Evolutionary conservation across 2,888 invertebrate genomes (phyloP), one percentile per base, ranked within the genome.

Genomic region (Pollenia angustigena): DNA sequence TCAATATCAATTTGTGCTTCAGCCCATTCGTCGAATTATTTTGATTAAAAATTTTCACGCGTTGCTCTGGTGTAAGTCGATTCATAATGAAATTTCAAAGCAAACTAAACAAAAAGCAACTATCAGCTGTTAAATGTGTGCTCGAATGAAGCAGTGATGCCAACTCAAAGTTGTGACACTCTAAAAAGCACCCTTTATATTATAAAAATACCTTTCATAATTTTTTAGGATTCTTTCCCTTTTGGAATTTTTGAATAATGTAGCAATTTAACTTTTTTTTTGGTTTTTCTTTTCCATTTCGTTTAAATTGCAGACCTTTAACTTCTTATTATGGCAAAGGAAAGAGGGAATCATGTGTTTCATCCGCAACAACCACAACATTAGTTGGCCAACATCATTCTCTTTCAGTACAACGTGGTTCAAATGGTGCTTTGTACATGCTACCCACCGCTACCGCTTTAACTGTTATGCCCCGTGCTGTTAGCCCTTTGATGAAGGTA

Each of bases 361-460:
- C 97, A 79, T 97, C 97, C 93, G 95, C 96, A 79, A 97, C 97
- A 54, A 97, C 97, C 81, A 97, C 97, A 14, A 97, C 97, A 7
- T 94, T 96, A 88, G 95, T 97, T 89, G 94, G 94, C 40, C 93
- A 92, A 60, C 91, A 92, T 87, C 90, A 89, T 88, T 92, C 89
- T 76, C 91, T 90, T 88, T 90, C 88, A 74, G 90, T 90, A 89
- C 93, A 92, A 87, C 92, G 93, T 16, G 92, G 92, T 74, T 93
- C 93, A 40, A 93, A 92, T 88, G 93, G 93, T 83, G 91, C 93
- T 54, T 85, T 93, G 71, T 92, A 93, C 85, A 91, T 93, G 90
- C 88, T 92, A 87, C 90, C 92, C 87, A 90, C 90, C 83, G 88
- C 90, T 44, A 88, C 89, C 54, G 71, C 90, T 46, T 71, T 89